Evolutionary conservation across 1,140 invertebrate genomes (phyloP).

Genomic region (Drosophila guanche): DNA sequence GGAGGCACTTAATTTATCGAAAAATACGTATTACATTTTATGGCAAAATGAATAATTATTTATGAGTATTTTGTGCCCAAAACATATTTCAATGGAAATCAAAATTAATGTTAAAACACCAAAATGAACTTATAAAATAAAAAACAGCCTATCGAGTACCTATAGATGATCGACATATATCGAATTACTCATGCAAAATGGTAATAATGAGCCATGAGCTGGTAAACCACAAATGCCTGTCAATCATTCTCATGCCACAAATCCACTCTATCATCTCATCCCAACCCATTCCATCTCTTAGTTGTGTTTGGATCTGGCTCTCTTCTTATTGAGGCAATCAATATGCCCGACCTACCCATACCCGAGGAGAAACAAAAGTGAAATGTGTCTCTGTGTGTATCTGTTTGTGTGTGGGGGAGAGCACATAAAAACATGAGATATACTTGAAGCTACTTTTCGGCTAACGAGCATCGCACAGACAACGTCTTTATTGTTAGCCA

Average conservation of each 20-base stretch:
- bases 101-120: not conserved
- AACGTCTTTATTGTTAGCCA: slow-evolving; percentile 69
- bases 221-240: slow-evolving; percentile 48
- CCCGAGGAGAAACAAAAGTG: slow-evolving; percentile 17
- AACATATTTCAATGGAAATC: too few relatives aligned
- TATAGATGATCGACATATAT: slow-evolving; percentile 8
- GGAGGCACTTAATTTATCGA: too few relatives aligned
- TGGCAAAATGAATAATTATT: too few relatives aligned
- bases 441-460: slow-evolving; percentile 68
- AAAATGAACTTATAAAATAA: not conserved
- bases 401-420: slow-evolving; percentile 2
- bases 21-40: too few relatives aligned
- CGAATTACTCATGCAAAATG: slow-evolving; percentile 17
- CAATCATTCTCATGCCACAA: slow-evolving; percentile 47
- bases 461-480: slow-evolving; percentile 69
- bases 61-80: too few relatives aligned
- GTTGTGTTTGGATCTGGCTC: not conserved
- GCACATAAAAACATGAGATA: slow-evolving; percentile 63
- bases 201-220: slow-evolving; percentile 36
- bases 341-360: slow-evolving; percentile 46
- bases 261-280: slow-evolving; percentile 49
- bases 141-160: not conserved
- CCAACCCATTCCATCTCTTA: slow-evolving; percentile 3
- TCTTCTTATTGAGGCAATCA: slow-evolving; percentile 48
- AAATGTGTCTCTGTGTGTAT: slow-evolving; percentile 24